Conservation (phyloP, 2,797 vertebrate genomes). For the Megaceryle alcyon region DNA sequence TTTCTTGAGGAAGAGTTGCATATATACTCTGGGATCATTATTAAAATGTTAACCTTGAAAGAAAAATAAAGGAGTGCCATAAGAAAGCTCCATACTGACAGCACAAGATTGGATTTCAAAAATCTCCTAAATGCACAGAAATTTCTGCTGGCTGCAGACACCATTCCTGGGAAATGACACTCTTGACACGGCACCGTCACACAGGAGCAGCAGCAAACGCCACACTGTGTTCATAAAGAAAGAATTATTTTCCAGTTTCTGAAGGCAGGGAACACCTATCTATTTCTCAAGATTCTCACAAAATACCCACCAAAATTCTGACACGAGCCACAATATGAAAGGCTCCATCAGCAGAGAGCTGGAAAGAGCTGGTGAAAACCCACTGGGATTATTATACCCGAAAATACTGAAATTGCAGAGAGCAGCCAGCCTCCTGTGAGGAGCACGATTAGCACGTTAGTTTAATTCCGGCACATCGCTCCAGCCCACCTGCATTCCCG, state of each 20-base stretch:
- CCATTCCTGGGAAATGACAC: neutral
- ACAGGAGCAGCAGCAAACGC: neutral
- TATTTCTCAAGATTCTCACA: neutral
- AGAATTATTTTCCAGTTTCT: neutral
- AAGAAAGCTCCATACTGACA: neutral
- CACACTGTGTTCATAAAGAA: fast-evolving
- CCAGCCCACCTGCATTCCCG: slow-evolving; percentile 76
- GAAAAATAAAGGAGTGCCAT: neutral
- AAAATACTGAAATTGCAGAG: neutral
- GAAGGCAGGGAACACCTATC: neutral
- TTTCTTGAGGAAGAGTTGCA: neutral
- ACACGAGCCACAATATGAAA: neutral
- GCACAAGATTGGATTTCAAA: neutral
- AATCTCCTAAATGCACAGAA: neutral
- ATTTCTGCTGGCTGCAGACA: neutral
- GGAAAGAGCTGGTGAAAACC: neutral
- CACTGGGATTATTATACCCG: neutral
- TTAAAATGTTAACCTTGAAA: neutral
- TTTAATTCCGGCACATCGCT: slow-evolving; percentile 5
- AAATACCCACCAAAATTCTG: neutral
- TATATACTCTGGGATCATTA: neutral
- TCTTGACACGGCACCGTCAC: neutral
- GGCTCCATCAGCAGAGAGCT: neutral
- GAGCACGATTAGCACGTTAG: neutral
- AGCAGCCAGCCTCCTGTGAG: neutral